phyloP scores from a whole-genome alignment of 1,140 invertebrate genomes.

The Stegodyphus mimosarum region DNA sequence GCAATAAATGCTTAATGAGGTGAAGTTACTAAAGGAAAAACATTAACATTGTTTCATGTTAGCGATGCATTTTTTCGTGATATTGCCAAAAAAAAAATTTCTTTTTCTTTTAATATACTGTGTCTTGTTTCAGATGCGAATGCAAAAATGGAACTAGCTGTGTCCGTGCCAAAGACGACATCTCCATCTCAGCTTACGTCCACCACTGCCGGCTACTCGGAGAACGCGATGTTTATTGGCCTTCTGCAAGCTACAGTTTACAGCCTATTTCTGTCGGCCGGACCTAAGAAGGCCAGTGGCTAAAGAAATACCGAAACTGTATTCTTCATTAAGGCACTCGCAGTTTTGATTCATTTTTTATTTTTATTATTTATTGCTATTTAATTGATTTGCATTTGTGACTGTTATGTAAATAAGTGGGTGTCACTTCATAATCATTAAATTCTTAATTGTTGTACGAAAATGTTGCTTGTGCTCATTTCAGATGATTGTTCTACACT shows the following conservation, averaged over 20 bases:
- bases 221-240: slow-evolving; percentile 31
- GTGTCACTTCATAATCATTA: slow-evolving; percentile 58
- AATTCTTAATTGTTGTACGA: slow-evolving; percentile 22
- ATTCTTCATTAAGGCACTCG: slow-evolving; percentile 45
- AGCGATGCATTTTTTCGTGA: no score
- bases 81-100: no score
- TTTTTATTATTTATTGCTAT: slow-evolving; percentile 55
- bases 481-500: neutral
- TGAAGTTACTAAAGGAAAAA: no score
- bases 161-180: slow-evolving; percentile 37
- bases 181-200: slow-evolving; percentile 49
- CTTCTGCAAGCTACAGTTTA: slow-evolving; percentile 20
- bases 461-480: neutral
- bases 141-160: slow-evolving; percentile 20
- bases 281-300: neutral
- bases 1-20: no score
- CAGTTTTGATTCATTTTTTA: slow-evolving; percentile 11
- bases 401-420: slow-evolving; percentile 37
- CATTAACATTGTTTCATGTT: no score
- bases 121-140: slow-evolving; percentile 26
- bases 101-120: no score
- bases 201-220: slow-evolving; percentile 22
- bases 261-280: neutral
- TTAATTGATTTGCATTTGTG: slow-evolving; percentile 41
- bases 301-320: slow-evolving; percentile 3